A percentile compares a stretch with the other conserved stretches of the same genome.
phyloP scores from a whole-genome alignment of 2,888 invertebrate species.

The Nebria brevicollis region DNA sequence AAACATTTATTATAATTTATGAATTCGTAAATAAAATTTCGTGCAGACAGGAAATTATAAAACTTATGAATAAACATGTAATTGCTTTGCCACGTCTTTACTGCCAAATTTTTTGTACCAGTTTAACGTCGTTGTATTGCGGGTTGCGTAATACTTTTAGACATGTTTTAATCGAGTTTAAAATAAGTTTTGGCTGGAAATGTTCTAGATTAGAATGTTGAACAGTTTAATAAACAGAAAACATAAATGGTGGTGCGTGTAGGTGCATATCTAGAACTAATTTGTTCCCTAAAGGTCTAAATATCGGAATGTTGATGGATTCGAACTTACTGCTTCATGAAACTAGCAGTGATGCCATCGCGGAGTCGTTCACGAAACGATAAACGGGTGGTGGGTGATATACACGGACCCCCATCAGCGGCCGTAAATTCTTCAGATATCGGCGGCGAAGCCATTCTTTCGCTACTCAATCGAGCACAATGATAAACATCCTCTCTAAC shows the following conservation, averaged over 20 bases:
- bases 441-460: slow-evolving; percentile 42
- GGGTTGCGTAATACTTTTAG: no score
- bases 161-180: no score
- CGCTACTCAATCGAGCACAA: not conserved
- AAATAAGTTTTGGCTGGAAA: no score
- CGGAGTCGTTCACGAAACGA: slow-evolving; percentile 42
- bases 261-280: not conserved
- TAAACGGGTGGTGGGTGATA: slow-evolving; percentile 40
- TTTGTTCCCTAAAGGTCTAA: not conserved
- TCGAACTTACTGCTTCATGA: slow-evolving; percentile 43
- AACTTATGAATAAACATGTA: no score
- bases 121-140: no score
- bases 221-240: not conserved
- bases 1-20: no score
- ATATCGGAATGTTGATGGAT: not conserved
- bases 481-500: slow-evolving; percentile 11
- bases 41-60: no score
- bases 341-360: slow-evolving; percentile 46
- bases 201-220: no score
- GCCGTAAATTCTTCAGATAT: slow-evolving; percentile 35
- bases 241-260: not conserved
- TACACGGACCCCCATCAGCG: slow-evolving; percentile 28
- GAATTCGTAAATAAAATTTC: no score
- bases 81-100: no score
- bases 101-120: no score